A percentile compares a stretch with the other conserved stretches of the same genome.
Evolutionary conservation across 2,797 vertebrate species (phyloP).

Genomic region (Graptemys geographica): DNA sequence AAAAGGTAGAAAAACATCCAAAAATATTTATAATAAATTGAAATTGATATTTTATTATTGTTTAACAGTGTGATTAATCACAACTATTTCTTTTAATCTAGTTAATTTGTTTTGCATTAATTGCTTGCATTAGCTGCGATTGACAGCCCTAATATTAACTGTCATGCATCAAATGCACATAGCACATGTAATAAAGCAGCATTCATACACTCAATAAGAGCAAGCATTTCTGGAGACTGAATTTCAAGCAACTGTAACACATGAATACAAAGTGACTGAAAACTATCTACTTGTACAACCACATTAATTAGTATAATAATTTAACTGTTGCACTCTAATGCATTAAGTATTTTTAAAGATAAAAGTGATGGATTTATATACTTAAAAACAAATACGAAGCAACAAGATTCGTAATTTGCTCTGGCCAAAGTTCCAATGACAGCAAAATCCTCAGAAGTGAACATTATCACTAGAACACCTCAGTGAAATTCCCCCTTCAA

Average conservation of each 20-base stretch:
- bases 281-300: not conserved
- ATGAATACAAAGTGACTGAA: not conserved
- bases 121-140: too few relatives aligned
- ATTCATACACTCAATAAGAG: not conserved
- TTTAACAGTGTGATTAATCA: too few relatives aligned
- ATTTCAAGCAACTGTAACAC: not conserved
- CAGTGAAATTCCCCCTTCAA: too few relatives aligned
- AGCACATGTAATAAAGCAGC: not conserved
- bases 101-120: too few relatives aligned
- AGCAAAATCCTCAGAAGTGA: not conserved
- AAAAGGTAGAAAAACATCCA: too few relatives aligned
- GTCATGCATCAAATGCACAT: not conserved
- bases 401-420: not conserved
- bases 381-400: not conserved
- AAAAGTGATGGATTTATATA: not conserved
- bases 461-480: not conserved
- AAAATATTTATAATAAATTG: too few relatives aligned
- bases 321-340: not conserved
- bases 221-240: not conserved
- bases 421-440: not conserved
- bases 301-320: not conserved
- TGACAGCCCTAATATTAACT: not conserved
- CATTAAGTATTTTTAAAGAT: not conserved
- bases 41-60: too few relatives aligned
- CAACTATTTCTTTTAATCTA: too few relatives aligned